phyloP scores from a whole-genome alignment of 2,113 vertebrate genomes.

The Corythornis vintsioides region DNA sequence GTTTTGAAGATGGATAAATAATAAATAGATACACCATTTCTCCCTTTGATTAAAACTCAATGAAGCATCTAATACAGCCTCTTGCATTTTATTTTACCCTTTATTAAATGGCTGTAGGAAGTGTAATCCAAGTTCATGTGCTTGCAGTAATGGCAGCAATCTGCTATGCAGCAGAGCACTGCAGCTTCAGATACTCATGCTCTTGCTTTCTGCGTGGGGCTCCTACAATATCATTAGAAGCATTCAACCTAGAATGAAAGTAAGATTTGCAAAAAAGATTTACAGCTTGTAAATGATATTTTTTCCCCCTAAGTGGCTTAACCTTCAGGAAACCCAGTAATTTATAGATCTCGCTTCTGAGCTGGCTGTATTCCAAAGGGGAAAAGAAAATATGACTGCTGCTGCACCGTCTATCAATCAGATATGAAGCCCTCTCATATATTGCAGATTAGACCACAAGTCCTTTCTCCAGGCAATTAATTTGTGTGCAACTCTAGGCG shows the following conservation, averaged over 20 bases:
- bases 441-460: background rate
- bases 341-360: background rate
- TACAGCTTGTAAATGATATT: background rate
- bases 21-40: conserved; percentile 47
- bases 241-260: background rate
- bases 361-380: background rate
- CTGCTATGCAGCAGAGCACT: background rate
- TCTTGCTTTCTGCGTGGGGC: background rate
- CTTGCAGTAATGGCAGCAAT: conserved; percentile 9
- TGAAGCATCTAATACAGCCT: conserved; percentile 43
- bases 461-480: background rate
- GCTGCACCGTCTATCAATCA: background rate
- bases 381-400: background rate
- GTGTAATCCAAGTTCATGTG: conserved; percentile 35
- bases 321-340: conserved; percentile 11
- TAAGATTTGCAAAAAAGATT: background rate
- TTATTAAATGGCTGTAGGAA: conserved; percentile 39
- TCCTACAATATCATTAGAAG: background rate
- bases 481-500: background rate
- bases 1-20: conserved; percentile 41
- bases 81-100: conserved; percentile 30
- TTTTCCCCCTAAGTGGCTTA: background rate
- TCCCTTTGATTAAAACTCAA: conserved; percentile 61
- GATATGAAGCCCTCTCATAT: background rate
- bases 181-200: background rate